A percentile compares a stretch with the other conserved stretches of the same genome.
phyloP scores from a whole-genome alignment of 2,113 vertebrate genomes.

The Scomber colias region DNA sequence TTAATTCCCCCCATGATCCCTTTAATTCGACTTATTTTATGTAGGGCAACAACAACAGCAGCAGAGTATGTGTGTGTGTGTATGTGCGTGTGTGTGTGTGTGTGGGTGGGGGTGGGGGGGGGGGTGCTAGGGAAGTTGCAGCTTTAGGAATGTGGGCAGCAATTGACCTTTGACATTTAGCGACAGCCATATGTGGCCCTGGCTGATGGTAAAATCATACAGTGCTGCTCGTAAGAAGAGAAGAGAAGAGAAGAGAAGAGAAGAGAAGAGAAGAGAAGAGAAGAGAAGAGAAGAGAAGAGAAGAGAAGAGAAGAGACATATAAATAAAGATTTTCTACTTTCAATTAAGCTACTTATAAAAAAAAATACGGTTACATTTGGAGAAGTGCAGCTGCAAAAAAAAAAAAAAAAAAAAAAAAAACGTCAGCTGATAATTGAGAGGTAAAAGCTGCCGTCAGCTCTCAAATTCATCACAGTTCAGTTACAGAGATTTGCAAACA shows the following conservation, averaged over 20 bases:
- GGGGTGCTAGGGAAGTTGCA: slow-evolving; percentile 18
- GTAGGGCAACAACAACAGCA: slow-evolving; percentile 45
- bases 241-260: background rate
- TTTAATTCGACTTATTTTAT: slow-evolving; percentile 35
- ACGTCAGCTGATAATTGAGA: background rate
- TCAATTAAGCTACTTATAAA: no score
- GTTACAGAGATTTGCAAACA: slow-evolving; percentile 4
- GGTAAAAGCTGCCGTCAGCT: background rate
- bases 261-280: no score
- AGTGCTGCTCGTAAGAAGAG: slow-evolving; percentile 33
- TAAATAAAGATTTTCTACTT: background rate
- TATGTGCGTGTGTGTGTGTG: background rate
- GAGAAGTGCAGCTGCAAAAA: no score
- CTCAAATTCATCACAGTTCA: slow-evolving; percentile 15
- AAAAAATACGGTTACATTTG: no score
- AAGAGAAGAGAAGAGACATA: background rate
- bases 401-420: background rate
- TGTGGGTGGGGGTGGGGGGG: background rate
- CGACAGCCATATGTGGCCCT: slow-evolving; percentile 47
- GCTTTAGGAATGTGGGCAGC: slow-evolving; percentile 58
- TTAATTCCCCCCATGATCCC: background rate
- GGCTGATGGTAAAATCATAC: slow-evolving; percentile 58
- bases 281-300: no score
- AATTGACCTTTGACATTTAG: slow-evolving; percentile 56
- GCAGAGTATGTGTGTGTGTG: slow-evolving; percentile 2